phyloP scores from a whole-genome alignment of 2,113 vertebrate genomes.

The Lepus americanus region DNA sequence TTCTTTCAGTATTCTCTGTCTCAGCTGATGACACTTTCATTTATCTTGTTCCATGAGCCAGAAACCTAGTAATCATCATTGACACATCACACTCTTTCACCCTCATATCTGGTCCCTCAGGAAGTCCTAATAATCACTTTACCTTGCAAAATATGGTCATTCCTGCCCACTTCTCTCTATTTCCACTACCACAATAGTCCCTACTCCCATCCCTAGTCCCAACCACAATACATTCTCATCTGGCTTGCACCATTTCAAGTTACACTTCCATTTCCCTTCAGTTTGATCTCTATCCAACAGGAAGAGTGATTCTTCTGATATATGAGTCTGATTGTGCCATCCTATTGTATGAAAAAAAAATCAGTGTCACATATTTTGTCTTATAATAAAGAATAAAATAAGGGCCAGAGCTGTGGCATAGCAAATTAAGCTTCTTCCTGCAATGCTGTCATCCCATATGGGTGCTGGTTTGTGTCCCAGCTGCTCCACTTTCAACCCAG shows the following conservation, averaged over 20 bases:
- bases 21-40: constrained; percentile 40
- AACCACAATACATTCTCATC: neutral
- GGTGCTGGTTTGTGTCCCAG: no score
- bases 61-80: constrained; percentile 45
- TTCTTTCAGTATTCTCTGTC: constrained; percentile 22
- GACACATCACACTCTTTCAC: constrained; percentile 1
- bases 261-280: constrained; percentile 5
- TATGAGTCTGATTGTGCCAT: neutral
- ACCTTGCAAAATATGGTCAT: neutral
- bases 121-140: neutral
- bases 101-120: neutral
- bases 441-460: no score
- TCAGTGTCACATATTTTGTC: neutral
- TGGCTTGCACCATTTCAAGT: neutral
- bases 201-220: neutral
- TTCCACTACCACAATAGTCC: neutral
- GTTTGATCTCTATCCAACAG: neutral
- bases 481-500: no score
- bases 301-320: constrained; percentile 18
- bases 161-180: neutral
- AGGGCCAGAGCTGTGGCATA: neutral
- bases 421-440: no score
- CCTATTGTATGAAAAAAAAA: neutral
- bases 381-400: constrained; percentile 60
- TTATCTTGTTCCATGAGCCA: constrained; percentile 40